Evolutionary conservation across 2,797 vertebrate genomes (phyloP).

Genomic region (Hemibagrus guttatus): DNA sequence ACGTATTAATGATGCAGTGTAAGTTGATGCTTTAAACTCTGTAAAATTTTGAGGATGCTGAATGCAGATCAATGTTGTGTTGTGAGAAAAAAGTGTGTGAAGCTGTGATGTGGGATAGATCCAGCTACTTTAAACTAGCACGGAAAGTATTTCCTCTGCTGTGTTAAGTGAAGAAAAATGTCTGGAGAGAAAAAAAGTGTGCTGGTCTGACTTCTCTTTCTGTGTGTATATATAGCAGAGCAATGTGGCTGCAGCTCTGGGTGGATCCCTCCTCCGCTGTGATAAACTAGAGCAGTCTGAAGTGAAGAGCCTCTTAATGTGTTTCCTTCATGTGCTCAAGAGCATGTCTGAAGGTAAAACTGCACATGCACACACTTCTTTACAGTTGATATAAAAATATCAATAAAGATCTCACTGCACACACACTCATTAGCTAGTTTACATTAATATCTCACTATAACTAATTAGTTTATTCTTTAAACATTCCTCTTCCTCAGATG

Average conservation of each 20-base stretch:
- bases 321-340: conserved; percentile 94
- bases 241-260: conserved; percentile 81
- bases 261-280: conserved; percentile 86
- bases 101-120: neutral
- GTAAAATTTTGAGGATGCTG: conserved; percentile 1
- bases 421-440: neutral
- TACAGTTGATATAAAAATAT: neutral
- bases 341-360: conserved; percentile 96
- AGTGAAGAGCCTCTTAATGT: conserved; percentile 96
- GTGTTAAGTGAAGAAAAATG: neutral
- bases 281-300: conserved; percentile 96
- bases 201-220: neutral
- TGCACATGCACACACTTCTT: neutral
- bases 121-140: neutral
- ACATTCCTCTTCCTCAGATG: conserved; percentile 75
- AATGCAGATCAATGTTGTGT: conserved; percentile 30
- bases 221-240: conserved; percentile 69
- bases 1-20: neutral
- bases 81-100: conserved; percentile 12
- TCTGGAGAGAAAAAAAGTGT: neutral
- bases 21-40: neutral
- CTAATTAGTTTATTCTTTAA: neutral
- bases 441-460: neutral
- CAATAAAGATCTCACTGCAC: neutral
- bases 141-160: neutral